phyloP scores from a whole-genome alignment of 2,888 invertebrate species.

The Opisthograptis luteolata region DNA sequence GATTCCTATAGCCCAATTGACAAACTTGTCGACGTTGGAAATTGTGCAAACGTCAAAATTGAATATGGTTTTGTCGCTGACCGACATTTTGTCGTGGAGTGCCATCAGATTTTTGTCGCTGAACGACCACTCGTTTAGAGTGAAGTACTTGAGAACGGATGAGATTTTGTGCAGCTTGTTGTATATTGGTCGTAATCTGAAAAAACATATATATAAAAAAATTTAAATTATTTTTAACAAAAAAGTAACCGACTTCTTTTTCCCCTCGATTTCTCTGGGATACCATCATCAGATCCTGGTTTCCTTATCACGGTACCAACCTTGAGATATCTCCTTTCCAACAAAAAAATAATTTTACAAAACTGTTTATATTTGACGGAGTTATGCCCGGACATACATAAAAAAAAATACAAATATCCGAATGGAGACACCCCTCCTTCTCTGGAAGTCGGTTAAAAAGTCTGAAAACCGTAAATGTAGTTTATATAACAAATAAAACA shows the following conservation, averaged over 20 bases:
- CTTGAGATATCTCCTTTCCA: too few relatives aligned
- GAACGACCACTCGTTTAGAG: conserved; percentile 43
- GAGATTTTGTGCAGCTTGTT: conserved; percentile 42
- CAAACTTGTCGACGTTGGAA: conserved; percentile 38
- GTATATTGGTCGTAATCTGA: conserved; percentile 43
- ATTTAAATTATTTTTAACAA: background rate
- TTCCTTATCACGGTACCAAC: too few relatives aligned
- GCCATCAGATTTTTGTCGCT: conserved; percentile 37
- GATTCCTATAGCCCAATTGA: conserved; percentile 40
- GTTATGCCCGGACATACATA: too few relatives aligned
- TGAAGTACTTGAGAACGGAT: conserved; percentile 35
- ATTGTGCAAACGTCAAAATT: conserved; percentile 42
- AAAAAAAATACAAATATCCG: too few relatives aligned
- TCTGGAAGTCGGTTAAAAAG: too few relatives aligned
- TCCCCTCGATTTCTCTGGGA: too few relatives aligned
- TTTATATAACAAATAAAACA: too few relatives aligned
- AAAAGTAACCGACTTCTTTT: too few relatives aligned
- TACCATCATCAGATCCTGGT: too few relatives aligned
- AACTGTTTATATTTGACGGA: too few relatives aligned
- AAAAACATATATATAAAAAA: conserved; percentile 21
- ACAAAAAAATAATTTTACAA: too few relatives aligned
- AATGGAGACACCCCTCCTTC: background rate
- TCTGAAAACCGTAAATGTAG: too few relatives aligned
- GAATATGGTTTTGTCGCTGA: conserved; percentile 42
- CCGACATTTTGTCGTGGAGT: conserved; percentile 33